phyloP scores from a whole-genome alignment of 2,888 invertebrate species.

The Drosophila melanocephala region DNA sequence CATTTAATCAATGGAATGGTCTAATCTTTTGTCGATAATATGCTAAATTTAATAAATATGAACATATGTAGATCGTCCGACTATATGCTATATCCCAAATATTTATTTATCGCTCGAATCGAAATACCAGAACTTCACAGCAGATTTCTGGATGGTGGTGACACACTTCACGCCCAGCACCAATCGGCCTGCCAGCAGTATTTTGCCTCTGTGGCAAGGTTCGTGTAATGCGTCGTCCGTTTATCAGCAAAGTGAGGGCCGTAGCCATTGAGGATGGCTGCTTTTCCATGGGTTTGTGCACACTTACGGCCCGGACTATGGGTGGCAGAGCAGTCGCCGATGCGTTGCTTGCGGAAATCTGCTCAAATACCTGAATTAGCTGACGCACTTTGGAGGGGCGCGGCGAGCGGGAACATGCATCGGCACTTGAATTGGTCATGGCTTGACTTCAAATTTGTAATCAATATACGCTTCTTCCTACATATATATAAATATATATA shows the following conservation, averaged over 20 bases:
- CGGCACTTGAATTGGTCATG: constrained; percentile 13
- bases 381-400: constrained; percentile 20
- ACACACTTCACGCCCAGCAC: background rate
- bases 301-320: background rate
- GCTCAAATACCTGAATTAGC: constrained; percentile 38
- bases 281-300: background rate
- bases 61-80: background rate
- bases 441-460: background rate
- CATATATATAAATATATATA: background rate
- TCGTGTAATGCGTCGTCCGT: constrained; percentile 32
- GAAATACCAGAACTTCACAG: background rate
- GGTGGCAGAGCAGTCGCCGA: no score
- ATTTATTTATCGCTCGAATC: background rate
- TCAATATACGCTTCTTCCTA: background rate
- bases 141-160: background rate
- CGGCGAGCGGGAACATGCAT: background rate
- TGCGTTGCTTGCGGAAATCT: background rate
- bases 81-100: background rate
- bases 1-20: no score
- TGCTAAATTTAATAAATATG: background rate
- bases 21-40: background rate
- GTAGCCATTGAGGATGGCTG: background rate
- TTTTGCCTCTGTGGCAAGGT: background rate
- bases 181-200: background rate
- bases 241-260: constrained; percentile 29